phyloP scores from a whole-genome alignment of 2,888 invertebrate genomes.

The Epinotia bilunana region DNA sequence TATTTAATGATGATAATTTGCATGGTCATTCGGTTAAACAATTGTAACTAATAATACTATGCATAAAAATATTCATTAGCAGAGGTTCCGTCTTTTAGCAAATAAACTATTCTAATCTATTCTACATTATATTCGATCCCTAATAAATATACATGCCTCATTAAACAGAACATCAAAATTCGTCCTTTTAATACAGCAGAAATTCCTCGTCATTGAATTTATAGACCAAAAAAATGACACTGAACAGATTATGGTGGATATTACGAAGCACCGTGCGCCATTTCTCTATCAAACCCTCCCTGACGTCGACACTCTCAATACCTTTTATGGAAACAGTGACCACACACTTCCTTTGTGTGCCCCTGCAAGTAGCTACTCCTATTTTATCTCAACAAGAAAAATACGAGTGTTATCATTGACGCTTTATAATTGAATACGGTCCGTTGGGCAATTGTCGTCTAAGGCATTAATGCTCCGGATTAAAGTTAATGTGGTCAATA shows the following conservation, averaged over 20 bases:
- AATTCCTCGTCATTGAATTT: background rate
- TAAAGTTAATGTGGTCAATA: conserved; percentile 17
- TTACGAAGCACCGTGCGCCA: conserved; percentile 4
- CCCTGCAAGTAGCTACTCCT: background rate
- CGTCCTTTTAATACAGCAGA: no score
- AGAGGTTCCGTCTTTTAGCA: no score
- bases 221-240: background rate
- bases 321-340: conserved; percentile 1
- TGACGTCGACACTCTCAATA: background rate
- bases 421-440: conserved; percentile 20
- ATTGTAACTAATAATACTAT: no score
- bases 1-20: no score
- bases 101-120: no score
- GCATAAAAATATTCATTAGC: no score
- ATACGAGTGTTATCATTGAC: conserved; percentile 11
- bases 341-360: background rate
- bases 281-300: background rate
- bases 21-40: no score
- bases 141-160: no score
- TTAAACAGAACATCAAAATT: no score
- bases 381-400: conserved; percentile 11
- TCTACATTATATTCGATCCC: no score
- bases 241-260: background rate
- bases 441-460: conserved; percentile 12
- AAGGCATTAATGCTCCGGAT: conserved; percentile 15